These are phyloP conservation scores for Atopsyche davidsoni DNA, from an alignment of 1,140 invertebrate genomes.

Conservation along the genomic window DNA sequence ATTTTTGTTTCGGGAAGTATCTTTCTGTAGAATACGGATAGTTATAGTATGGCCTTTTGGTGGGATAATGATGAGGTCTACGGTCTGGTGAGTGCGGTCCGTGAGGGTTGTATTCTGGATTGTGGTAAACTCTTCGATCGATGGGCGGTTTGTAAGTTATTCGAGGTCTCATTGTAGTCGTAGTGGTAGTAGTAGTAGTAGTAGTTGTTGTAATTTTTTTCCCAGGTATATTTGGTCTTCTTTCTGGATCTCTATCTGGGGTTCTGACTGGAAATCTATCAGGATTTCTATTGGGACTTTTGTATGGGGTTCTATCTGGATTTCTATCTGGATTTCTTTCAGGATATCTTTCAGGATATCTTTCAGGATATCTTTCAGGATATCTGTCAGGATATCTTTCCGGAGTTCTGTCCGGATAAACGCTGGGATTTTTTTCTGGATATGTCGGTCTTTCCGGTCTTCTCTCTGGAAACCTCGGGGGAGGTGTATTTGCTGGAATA, in stretches of 20 bases:
- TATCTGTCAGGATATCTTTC: background rate
- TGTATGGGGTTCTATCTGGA: conserved; percentile 15
- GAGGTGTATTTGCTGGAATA: conserved; percentile 39
- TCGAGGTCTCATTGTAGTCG: conserved; percentile 11
- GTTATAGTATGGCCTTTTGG: conserved; percentile 24
- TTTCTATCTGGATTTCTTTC: conserved; percentile 8
- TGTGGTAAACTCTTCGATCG: conserved; percentile 10
- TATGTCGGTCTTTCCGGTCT: conserved; percentile 21
- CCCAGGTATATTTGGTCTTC: conserved; percentile 1
- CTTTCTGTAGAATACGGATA: conserved; percentile 24
- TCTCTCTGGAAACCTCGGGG: conserved; percentile 29
- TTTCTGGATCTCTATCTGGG: conserved; percentile 7
- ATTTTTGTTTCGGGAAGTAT: conserved; percentile 31
- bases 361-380: conserved; percentile 11
- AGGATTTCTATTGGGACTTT: background rate
- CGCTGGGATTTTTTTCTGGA: conserved; percentile 2
- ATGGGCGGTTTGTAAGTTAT: no score
- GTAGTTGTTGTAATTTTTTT: conserved; percentile 1
- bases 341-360: conserved; percentile 14
- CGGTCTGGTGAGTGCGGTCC: conserved; percentile 30
- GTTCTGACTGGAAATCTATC: conserved; percentile 13
- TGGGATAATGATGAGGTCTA: conserved; percentile 15
- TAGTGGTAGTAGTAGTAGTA: background rate
- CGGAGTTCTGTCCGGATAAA: background rate
- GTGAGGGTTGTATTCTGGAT: conserved; percentile 23